These are phyloP conservation scores for Ameiurus melas DNA, from an alignment of 2,113 vertebrate genomes.

Conservation along the genomic window DNA sequence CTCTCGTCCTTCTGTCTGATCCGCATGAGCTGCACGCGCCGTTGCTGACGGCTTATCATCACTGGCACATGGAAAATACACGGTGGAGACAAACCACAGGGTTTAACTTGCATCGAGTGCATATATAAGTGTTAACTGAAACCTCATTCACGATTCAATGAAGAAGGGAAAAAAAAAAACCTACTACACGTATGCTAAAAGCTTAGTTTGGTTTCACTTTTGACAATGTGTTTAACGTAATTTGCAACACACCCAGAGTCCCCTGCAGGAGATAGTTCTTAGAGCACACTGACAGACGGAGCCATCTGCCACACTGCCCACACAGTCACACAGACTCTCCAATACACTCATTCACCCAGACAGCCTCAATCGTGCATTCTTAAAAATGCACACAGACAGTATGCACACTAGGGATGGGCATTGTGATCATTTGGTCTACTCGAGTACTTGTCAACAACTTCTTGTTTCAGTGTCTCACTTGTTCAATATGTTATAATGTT, in stretches of 20 bases:
- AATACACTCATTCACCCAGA: slow-evolving; percentile 1
- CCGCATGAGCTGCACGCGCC: slow-evolving; percentile 91
- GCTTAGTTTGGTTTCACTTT: not conserved
- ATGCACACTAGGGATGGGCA: not conserved
- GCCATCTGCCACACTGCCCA: slow-evolving; percentile 41
- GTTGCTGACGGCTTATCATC: slow-evolving; percentile 93
- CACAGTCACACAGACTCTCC: not conserved
- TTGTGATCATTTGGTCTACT: too few relatives aligned
- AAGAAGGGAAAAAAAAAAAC: too few relatives aligned
- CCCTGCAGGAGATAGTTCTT: slow-evolving; percentile 10
- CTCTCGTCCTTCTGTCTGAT: slow-evolving; percentile 93
- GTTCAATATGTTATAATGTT: too few relatives aligned
- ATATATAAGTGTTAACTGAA: not conserved
- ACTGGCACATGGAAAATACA: slow-evolving; percentile 68
- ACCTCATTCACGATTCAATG: too few relatives aligned
- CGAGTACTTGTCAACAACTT: too few relatives aligned
- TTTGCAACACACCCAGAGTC: not conserved
- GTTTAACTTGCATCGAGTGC: not conserved
- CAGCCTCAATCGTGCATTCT: not conserved
- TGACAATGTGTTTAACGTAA: not conserved
- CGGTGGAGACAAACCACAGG: not conserved
- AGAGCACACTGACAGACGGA: slow-evolving; percentile 36
- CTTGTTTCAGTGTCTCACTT: too few relatives aligned
- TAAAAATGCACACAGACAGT: not conserved
- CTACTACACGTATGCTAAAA: not conserved